These are phyloP conservation scores for Lycaon pictus DNA, from an alignment of 2,113 vertebrate species.

Conservation along the genomic window DNA sequence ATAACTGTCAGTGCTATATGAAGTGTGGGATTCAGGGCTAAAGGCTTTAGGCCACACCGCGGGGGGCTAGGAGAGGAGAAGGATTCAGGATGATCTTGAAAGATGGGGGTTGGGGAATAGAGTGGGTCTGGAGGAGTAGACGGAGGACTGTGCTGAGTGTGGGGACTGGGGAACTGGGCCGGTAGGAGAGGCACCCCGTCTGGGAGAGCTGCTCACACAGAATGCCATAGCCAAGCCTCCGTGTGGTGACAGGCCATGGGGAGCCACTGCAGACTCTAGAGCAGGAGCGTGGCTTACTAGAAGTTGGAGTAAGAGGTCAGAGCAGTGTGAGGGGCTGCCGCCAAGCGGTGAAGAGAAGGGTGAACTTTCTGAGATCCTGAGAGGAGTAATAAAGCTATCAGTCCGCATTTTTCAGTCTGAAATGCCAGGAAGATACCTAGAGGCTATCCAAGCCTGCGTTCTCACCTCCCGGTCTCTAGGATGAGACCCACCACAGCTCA, in stretches of 20 bases:
- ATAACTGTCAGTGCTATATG: background rate
- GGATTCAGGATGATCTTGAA: background rate
- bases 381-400: background rate
- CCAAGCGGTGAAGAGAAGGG: background rate
- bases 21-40: background rate
- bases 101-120: background rate
- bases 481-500: too few species aligned
- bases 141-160: too few species aligned
- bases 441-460: rapidly evolving
- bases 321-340: background rate
- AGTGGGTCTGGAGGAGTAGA: background rate
- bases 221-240: background rate
- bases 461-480: background rate
- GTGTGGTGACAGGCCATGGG: background rate
- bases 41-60: background rate
- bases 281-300: background rate
- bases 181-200: background rate
- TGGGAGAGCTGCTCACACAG: background rate
- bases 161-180: background rate
- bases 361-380: background rate
- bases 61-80: background rate
- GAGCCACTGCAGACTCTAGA: background rate
- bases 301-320: background rate
- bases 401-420: background rate
- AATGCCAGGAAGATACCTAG: background rate